phyloP scores from a whole-genome alignment of 2,888 invertebrate species.

The Netelia melanura region DNA sequence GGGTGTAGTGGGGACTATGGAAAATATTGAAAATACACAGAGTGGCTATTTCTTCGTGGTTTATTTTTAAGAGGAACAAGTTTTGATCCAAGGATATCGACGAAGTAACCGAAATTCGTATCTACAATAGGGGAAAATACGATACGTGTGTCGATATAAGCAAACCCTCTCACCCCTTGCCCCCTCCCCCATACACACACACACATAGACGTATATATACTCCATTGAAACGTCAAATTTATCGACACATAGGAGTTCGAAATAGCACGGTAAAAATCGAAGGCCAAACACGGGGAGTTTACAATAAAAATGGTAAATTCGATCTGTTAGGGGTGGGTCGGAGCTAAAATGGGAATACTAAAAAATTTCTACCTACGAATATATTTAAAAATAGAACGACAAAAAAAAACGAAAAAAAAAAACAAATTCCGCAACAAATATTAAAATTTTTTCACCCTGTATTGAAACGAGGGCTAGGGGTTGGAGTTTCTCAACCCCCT shows the following conservation, averaged over 20 bases:
- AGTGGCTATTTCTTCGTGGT: slow-evolving; percentile 31
- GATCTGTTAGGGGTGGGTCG: neutral
- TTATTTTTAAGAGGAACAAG: slow-evolving; percentile 12
- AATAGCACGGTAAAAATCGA: slow-evolving; percentile 51
- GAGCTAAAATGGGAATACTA: neutral
- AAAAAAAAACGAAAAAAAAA: neutral
- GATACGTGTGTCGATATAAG: slow-evolving; percentile 1
- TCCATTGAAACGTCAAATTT: slow-evolving; percentile 48
- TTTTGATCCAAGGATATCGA: neutral
- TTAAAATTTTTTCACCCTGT: neutral
- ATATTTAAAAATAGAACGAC: slow-evolving; percentile 31
- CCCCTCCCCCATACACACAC: neutral
- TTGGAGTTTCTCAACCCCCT: slow-evolving; percentile 34
- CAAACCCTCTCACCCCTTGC: neutral
- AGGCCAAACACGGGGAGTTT: slow-evolving; percentile 48
- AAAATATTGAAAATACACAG: slow-evolving; percentile 14
- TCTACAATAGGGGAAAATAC: slow-evolving; percentile 1
- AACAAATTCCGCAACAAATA: neutral
- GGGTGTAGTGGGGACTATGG: neutral
- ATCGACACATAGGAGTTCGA: slow-evolving; percentile 44
- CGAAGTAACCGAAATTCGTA: slow-evolving; percentile 38
- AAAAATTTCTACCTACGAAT: slow-evolving; percentile 34
- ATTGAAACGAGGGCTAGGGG: neutral
- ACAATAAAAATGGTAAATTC: slow-evolving; percentile 65
- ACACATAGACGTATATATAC: neutral